Evolutionary conservation across 2,797 vertebrate genomes (phyloP).

Genomic region (Trachurus trachurus): DNA sequence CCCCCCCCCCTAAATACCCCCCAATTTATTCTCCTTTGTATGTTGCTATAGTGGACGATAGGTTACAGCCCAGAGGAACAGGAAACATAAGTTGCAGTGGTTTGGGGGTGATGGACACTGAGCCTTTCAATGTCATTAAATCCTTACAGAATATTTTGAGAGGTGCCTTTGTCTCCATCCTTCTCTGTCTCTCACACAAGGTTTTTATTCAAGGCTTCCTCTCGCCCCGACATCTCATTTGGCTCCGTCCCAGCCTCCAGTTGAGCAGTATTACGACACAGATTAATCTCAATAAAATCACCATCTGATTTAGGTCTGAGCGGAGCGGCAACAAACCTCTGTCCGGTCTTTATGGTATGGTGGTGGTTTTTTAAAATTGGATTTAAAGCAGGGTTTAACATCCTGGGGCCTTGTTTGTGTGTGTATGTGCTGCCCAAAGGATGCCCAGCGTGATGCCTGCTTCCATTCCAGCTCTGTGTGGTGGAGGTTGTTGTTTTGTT

Average conservation of each 20-base stretch:
- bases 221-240: conserved; percentile 41
- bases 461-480: conserved; percentile 59
- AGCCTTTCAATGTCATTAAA: conserved; percentile 30
- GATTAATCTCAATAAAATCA: conserved; percentile 71
- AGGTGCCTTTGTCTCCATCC: conserved; percentile 16
- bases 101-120: conserved; percentile 23
- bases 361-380: conserved; percentile 61
- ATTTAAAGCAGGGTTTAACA: conserved; percentile 76
- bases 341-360: conserved; percentile 70
- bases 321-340: conserved; percentile 38
- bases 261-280: conserved; percentile 50
- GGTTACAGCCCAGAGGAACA: neutral
- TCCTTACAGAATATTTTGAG: conserved; percentile 20
- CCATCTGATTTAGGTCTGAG: conserved; percentile 60
- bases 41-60: too few species aligned
- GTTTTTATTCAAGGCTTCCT: neutral
- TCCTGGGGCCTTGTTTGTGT: conserved; percentile 73
- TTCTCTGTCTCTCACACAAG: conserved; percentile 11
- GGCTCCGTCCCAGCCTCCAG: conserved; percentile 39
- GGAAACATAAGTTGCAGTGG: conserved; percentile 31
- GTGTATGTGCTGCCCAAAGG: conserved; percentile 41
- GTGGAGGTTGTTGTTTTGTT: conserved; percentile 33
- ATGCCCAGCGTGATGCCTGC: conserved; percentile 73
- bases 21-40: too few species aligned
- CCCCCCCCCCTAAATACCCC: too few species aligned